Percentiles rank a stretch among this genome's conserved stretches.
Conservation (phyloP, 2,888 invertebrate genomes). For the Sabatieria punctata region DNA sequence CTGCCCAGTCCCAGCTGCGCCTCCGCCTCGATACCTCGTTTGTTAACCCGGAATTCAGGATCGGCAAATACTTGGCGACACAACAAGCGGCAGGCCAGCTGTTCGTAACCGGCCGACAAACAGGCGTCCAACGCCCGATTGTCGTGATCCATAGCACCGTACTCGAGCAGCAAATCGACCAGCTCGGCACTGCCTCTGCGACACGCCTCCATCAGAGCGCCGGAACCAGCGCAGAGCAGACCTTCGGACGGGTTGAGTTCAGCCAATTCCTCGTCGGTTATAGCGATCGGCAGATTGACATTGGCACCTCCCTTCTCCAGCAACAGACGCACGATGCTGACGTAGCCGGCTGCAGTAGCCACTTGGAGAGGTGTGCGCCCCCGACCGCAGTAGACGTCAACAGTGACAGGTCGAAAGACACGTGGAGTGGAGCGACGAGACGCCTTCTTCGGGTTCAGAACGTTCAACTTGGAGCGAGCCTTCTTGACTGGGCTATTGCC, state of each 20-base stretch:
- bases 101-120: background rate
- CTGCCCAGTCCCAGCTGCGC: constrained; percentile 32
- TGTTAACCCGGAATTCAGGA: constrained; percentile 78
- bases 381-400: constrained; percentile 23
- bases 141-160: constrained; percentile 68
- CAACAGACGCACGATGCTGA: constrained; percentile 6
- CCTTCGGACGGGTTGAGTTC: constrained; percentile 15
- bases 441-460: too few relatives aligned
- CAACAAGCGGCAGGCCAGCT: constrained; percentile 11
- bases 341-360: background rate
- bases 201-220: constrained; percentile 51
- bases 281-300: constrained; percentile 50
- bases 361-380: constrained; percentile 23
- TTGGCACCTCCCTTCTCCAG: constrained; percentile 53
- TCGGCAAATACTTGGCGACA: constrained; percentile 44
- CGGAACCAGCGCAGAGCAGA: constrained; percentile 20
- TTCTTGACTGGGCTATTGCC: constrained; percentile 1
- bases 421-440: too few relatives aligned
- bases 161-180: constrained; percentile 55
- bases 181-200: constrained; percentile 49
- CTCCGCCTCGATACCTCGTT: constrained; percentile 56
- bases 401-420: constrained; percentile 15
- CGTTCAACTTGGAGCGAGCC: background rate
- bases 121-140: constrained; percentile 51
- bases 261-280: constrained; percentile 29